Evolutionary conservation across 2,888 invertebrate species (phyloP), one percentile per base, ranked within the genome.

Genomic region (Parapristionchus giblindavisi): DNA sequence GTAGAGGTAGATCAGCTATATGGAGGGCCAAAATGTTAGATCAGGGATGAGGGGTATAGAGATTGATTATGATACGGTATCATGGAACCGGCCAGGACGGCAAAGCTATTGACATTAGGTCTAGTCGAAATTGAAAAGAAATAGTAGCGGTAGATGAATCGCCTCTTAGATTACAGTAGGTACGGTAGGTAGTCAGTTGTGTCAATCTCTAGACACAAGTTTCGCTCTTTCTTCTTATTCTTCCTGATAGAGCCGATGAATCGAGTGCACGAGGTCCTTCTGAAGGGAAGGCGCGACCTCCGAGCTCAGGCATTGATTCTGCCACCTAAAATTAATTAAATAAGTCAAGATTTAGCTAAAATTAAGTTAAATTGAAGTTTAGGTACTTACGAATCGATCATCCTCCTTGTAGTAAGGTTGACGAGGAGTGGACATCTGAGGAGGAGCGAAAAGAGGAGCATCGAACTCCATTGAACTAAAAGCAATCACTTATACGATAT

Each of bases 401-500:
- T 72, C 72, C n/a, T 77, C 73, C 74, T 76, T 77, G 77, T 83
- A 82, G 70, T 79, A 79, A 17, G 79, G 77, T 40, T 79, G 77
- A 11, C 76, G 63, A 27, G 76, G 65, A 36, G 72, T 56, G 40
- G 63, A 54, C 29, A 79, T 75, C n/a, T 80, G 75, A 38, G 84
- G 83, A 24, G 81, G 80, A 5, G 82, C 81, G 65, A 80, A 82
- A 74, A 82, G 75, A 21, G 83, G 82, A 14, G 80, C 77, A 48
- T 87, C 87, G 77, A 87, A 87, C 48, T 87, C 87, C 81, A 86
- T 87, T 2, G 87, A 87, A 77, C 86, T 86, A 79, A 76, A 84
- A 76, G 58, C 29, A 48, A 70, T 29, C n/a, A n/a, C n/a, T n/a
- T n/a, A n/a, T n/a, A n/a, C n/a, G n/a, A n/a, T n/a, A n/a, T n/a